Evolutionary conservation across 1,140 invertebrate species (phyloP).

Genomic region (Aphaenogaster rudis): DNA sequence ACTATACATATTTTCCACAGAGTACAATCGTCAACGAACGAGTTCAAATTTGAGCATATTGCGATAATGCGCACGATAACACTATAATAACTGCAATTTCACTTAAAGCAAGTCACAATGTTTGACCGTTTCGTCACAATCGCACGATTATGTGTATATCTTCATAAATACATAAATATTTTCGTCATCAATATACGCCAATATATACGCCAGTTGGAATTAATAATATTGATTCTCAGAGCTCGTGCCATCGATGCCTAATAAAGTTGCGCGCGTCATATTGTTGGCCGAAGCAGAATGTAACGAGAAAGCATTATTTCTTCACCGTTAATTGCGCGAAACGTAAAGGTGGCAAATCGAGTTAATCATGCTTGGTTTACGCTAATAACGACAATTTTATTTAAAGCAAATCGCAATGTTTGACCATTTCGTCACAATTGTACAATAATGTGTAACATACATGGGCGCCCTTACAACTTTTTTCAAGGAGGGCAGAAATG

Average conservation of each 20-base stretch:
- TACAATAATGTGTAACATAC: background rate
- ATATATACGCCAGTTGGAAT: background rate
- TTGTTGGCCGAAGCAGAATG: background rate
- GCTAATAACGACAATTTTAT: conserved; percentile 6
- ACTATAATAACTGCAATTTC: conserved; percentile 9
- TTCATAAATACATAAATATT: background rate
- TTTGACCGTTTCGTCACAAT: background rate
- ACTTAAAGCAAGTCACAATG: background rate
- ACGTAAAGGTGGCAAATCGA: background rate
- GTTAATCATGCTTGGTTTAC: background rate
- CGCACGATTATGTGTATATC: background rate
- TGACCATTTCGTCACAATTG: background rate
- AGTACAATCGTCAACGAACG: conserved; percentile 3
- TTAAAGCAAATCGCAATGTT: background rate
- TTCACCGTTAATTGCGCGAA: background rate
- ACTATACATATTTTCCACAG: background rate
- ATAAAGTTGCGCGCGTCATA: background rate
- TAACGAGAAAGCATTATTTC: background rate
- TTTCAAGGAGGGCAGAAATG: too few relatives aligned
- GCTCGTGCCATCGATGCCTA: background rate
- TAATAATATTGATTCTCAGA: background rate
- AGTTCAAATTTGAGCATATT: background rate
- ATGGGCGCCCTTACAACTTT: too few relatives aligned
- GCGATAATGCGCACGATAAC: background rate
- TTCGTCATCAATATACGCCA: background rate